A percentile compares a stretch with the other conserved stretches of the same genome.
phyloP scores from a whole-genome alignment of 2,888 invertebrate genomes.

The Drosophila helvetica region DNA sequence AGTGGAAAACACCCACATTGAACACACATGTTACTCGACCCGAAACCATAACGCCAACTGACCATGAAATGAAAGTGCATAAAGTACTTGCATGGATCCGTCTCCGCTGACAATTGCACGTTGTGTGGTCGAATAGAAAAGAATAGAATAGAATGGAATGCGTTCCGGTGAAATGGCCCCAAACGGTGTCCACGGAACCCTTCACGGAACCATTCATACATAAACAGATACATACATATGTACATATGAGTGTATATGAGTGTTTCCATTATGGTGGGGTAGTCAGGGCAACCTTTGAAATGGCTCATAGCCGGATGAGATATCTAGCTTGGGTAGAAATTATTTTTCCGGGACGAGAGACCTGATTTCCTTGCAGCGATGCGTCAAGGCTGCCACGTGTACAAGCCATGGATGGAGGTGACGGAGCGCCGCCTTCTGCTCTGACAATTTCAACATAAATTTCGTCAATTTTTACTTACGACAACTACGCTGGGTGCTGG shows the following conservation, averaged over 20 bases:
- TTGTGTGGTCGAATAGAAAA: conserved; percentile 71
- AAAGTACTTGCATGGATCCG: conserved; percentile 66
- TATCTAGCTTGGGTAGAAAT: conserved; percentile 20
- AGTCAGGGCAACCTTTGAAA: conserved; percentile 25
- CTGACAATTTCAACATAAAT: conserved; percentile 71
- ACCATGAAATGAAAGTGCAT: conserved; percentile 78
- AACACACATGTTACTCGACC: conserved; percentile 62
- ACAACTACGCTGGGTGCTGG: conserved; percentile 68
- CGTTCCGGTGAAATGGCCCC: neutral
- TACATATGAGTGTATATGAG: no score
- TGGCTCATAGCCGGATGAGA: neutral
- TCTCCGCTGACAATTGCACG: conserved; percentile 71
- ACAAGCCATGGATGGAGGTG: conserved; percentile 16
- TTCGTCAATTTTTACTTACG: conserved; percentile 70
- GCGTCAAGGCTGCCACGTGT: conserved; percentile 39
- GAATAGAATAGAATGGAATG: conserved; percentile 27
- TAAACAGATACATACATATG: no score
- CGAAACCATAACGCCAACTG: conserved; percentile 72
- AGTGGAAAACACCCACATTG: conserved; percentile 44
- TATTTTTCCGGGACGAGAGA: conserved; percentile 4
- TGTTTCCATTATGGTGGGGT: conserved; percentile 1
- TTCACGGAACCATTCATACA: neutral
- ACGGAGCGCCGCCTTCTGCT: conserved; percentile 50
- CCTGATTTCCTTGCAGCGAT: conserved; percentile 27
- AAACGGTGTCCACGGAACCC: conserved; percentile 14